Evolutionary conservation across 1,140 invertebrate genomes (phyloP).

Genomic region (Orchesella cincta): DNA sequence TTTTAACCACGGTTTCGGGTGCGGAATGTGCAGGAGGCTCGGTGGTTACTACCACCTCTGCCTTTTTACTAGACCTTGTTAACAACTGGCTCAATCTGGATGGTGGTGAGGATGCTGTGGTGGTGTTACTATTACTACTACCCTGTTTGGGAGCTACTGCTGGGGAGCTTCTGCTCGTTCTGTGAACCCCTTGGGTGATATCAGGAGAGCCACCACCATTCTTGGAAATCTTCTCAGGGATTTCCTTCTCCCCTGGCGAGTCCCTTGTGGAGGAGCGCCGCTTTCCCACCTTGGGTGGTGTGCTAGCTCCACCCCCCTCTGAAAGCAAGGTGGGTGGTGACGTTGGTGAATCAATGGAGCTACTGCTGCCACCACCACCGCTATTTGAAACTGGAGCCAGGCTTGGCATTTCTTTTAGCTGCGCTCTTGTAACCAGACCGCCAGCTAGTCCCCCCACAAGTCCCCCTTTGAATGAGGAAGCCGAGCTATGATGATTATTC

Average conservation of each 20-base stretch:
- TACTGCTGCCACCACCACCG: no score
- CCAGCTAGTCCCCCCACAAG: neutral
- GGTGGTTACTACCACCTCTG: no score
- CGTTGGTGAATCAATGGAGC: neutral
- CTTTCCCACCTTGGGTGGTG: neutral
- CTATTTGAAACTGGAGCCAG: neutral
- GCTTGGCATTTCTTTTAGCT: neutral
- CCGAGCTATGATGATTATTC: neutral
- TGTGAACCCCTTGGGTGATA: neutral
- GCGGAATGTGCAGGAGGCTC: no score
- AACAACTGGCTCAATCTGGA: neutral
- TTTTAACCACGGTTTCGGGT: no score
- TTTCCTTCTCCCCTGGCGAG: neutral
- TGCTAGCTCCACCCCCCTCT: neutral
- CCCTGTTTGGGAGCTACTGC: no score
- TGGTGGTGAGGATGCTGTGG: no score
- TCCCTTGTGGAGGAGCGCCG: neutral
- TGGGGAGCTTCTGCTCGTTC: neutral
- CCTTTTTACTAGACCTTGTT: neutral
- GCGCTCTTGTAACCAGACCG: neutral
- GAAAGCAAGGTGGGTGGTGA: neutral
- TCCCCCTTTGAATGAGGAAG: neutral
- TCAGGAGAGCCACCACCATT: conserved; percentile 2
- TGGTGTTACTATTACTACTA: no score
- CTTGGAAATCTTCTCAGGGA: neutral